A percentile compares a stretch with the other conserved stretches of the same genome.
These are phyloP conservation scores for Macrotis lagotis DNA, from an alignment of 2,113 vertebrate species.

Conservation along the genomic window DNA sequence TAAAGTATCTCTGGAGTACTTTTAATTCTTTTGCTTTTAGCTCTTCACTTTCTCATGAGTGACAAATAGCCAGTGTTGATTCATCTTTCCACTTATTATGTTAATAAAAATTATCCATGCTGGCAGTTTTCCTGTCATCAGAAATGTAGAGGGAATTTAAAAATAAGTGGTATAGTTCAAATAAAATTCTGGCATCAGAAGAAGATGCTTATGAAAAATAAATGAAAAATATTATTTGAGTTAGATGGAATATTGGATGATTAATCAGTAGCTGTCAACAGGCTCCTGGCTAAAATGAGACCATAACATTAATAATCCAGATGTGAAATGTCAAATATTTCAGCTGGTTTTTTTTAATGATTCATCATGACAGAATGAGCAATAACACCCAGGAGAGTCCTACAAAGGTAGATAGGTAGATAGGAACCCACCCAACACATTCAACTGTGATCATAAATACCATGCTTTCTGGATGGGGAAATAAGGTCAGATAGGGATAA, in stretches of 20 bases:
- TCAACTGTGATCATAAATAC: background rate
- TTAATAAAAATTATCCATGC: conserved; percentile 35
- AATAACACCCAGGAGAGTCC: background rate
- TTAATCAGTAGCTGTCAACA: background rate
- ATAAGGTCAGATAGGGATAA: background rate
- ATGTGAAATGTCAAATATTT: background rate
- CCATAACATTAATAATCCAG: background rate
- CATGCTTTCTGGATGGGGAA: background rate
- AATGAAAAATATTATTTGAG: conserved; percentile 52
- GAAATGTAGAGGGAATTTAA: conserved; percentile 69
- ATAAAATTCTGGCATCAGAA: conserved; percentile 32
- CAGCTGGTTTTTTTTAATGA: background rate
- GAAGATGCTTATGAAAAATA: conserved; percentile 40
- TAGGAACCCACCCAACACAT: background rate
- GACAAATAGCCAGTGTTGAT: background rate
- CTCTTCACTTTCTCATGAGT: background rate
- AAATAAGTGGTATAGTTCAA: background rate
- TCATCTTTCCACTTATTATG: conserved; percentile 19
- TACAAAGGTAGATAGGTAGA: background rate
- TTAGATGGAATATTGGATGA: background rate
- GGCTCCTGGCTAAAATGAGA: background rate
- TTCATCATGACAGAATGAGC: conserved; percentile 26
- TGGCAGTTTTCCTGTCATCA: conserved; percentile 34
- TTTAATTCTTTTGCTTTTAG: conserved; percentile 44
- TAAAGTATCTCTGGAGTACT: conserved; percentile 16